Evolutionary conservation across 92 coral and sea anemone species (phyloP).

Genomic region (Epizoanthus fatuus): DNA sequence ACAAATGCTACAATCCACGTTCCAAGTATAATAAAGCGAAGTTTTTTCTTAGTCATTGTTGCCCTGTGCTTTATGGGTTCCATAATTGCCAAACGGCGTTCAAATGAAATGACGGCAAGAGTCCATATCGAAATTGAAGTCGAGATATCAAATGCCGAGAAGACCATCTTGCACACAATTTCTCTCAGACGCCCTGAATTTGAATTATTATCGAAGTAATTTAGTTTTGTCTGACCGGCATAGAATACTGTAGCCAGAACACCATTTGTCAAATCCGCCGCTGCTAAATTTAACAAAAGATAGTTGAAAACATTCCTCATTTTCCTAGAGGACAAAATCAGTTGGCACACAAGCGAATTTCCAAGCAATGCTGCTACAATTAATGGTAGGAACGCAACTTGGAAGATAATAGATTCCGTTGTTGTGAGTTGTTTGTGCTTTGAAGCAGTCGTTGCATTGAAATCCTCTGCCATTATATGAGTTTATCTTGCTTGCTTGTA

Average conservation of each 20-base stretch:
- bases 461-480: background rate
- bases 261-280: conserved; percentile 2
- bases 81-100: conserved; percentile 25
- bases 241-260: background rate
- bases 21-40: conserved; percentile 8
- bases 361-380: background rate
- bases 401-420: conserved; percentile 7
- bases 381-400: background rate
- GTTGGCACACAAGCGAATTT: background rate
- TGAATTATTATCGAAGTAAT: background rate
- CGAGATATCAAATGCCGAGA: conserved; percentile 6
- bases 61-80: conserved; percentile 5
- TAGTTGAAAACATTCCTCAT: conserved; percentile 19
- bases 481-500: background rate
- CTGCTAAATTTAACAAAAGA: conserved; percentile 10
- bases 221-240: background rate
- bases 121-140: background rate
- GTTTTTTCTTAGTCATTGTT: background rate
- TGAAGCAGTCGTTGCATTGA: background rate
- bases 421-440: background rate
- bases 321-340: conserved; percentile 12
- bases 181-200: background rate
- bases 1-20: conserved; percentile 14
- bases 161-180: conserved; percentile 10
- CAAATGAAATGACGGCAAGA: background rate